Evolutionary conservation across 2,797 vertebrate species (phyloP), one percentile per base, ranked within the genome.

Genomic region (Danio albolineatus): DNA sequence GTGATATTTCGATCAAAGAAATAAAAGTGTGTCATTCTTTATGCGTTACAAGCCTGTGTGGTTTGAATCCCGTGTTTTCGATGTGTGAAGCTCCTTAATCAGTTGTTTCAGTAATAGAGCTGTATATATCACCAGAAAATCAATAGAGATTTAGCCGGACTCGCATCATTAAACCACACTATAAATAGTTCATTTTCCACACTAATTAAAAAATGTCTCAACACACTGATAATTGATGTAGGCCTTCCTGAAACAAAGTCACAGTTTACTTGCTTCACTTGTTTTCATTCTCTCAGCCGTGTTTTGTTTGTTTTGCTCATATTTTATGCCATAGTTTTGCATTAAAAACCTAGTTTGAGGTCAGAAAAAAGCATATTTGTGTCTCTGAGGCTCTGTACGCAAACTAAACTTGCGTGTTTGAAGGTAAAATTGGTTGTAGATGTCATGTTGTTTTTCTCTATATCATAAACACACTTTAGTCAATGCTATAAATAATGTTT

Each of bases 111-210:
- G 88, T 91, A 93, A 93, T 92, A 92, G 91, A 93, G 91, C 90
- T 89, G 89, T 94, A 93, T 92, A 92, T 93, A 92, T 93, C 91
- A 88, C 84, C 21, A 86, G 80, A 85, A 90, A 93, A 93, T 94
- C 93, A 92, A 94, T 95, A 88, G 88, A 89, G 89, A 89, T 89
- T 92, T 90, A 91, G 85, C 87, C 86, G 79, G 84, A 84, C 89
- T 86, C 86, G 86, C 88, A 91, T 93, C 88, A 91, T 94, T 92
- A 93, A 88, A 84, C 49, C 78, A 80, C 82, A 81, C 90, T 90
- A 92, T 92, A 91, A 92, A 92, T 92, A 93, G 90, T 88, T 87
- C 86, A 65, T 84, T 78, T 90, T 82, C 82, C 56, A 12, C 73
- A 88, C 86, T 92, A 89, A 93, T 94, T 91, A 91, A 88, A 83